Percentiles rank a stretch among this genome's conserved stretches.
Evolutionary conservation across 2,888 invertebrate species (phyloP).

Genomic region (Himalopsyche japonica): DNA sequence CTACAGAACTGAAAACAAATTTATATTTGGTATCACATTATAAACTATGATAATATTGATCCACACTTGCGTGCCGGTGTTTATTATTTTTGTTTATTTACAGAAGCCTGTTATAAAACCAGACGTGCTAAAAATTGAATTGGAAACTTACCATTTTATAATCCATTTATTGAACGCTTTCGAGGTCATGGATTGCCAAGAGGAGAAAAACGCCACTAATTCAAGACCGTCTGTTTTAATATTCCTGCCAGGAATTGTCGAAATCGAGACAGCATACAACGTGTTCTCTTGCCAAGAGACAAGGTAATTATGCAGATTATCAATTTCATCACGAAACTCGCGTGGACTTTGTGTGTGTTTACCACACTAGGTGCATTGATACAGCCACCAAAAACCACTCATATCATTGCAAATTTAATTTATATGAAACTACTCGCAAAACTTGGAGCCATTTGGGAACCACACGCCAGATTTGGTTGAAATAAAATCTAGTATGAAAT

Average conservation of each 20-base stretch:
- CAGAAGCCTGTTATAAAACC: conserved; percentile 56
- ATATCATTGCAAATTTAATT: too few relatives aligned
- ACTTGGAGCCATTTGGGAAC: too few relatives aligned
- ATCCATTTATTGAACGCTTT: conserved; percentile 63
- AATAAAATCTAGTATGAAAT: too few relatives aligned
- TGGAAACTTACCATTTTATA: conserved; percentile 65
- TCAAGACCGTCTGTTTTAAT: conserved; percentile 73
- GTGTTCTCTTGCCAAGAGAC: conserved; percentile 43
- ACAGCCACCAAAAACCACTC: too few relatives aligned
- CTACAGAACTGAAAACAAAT: too few relatives aligned
- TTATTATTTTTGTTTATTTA: conserved; percentile 35
- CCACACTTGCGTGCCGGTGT: background rate
- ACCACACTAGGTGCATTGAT: too few relatives aligned
- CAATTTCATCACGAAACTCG: background rate
- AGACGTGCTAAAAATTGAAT: conserved; percentile 61
- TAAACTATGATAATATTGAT: too few relatives aligned
- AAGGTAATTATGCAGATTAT: background rate
- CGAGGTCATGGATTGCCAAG: conserved; percentile 51
- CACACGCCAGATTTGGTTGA: too few relatives aligned
- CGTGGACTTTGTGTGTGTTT: too few relatives aligned
- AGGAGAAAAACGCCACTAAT: conserved; percentile 33
- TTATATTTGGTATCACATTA: too few relatives aligned
- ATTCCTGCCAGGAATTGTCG: conserved; percentile 86
- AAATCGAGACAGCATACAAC: conserved; percentile 74
- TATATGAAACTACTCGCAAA: too few relatives aligned